Conservation (phyloP, 2,888 invertebrate genomes). For the Dione juno region DNA sequence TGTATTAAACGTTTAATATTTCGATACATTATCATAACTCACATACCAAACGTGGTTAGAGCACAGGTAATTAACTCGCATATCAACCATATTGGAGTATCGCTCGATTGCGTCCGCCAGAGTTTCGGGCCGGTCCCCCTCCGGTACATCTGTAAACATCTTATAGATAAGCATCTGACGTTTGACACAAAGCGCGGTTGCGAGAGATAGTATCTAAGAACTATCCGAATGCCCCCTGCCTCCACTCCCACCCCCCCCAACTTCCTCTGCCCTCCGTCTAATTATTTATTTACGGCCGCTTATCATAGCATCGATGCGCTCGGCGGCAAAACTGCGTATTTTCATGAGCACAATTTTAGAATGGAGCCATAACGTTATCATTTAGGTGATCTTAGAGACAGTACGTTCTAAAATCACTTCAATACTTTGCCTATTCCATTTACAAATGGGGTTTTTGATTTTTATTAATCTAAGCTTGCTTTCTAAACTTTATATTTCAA, state of each 20-base stretch:
- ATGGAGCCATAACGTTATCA: slow-evolving; percentile 67
- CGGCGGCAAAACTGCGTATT: slow-evolving; percentile 73
- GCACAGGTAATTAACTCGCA: slow-evolving; percentile 70
- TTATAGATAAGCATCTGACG: slow-evolving; percentile 80
- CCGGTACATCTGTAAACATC: slow-evolving; percentile 83
- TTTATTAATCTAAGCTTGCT: slow-evolving; percentile 27
- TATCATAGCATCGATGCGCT: slow-evolving; percentile 81
- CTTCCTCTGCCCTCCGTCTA: slow-evolving; percentile 72
- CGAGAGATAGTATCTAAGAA: slow-evolving; percentile 78
- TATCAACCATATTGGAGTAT: slow-evolving; percentile 69
- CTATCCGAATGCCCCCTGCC: slow-evolving; percentile 64
- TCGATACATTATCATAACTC: slow-evolving; percentile 36
- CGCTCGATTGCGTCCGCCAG: slow-evolving; percentile 73
- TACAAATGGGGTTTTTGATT: slow-evolving; percentile 28
- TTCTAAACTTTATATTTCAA: slow-evolving; percentile 17
- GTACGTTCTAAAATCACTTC: slow-evolving; percentile 49
- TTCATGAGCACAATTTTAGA: slow-evolving; percentile 78
- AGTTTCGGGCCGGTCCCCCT: slow-evolving; percentile 76
- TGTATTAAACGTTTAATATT: slow-evolving; percentile 28
- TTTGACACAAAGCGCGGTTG: slow-evolving; percentile 83
- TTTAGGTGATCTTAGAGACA: slow-evolving; percentile 72
- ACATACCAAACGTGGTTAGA: slow-evolving; percentile 41
- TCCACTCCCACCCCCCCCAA: slow-evolving; percentile 51
- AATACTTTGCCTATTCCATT: slow-evolving; percentile 49
- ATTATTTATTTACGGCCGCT: slow-evolving; percentile 81